phyloP scores from a whole-genome alignment of 2,888 invertebrate genomes.

The Agonopterix heracliana region DNA sequence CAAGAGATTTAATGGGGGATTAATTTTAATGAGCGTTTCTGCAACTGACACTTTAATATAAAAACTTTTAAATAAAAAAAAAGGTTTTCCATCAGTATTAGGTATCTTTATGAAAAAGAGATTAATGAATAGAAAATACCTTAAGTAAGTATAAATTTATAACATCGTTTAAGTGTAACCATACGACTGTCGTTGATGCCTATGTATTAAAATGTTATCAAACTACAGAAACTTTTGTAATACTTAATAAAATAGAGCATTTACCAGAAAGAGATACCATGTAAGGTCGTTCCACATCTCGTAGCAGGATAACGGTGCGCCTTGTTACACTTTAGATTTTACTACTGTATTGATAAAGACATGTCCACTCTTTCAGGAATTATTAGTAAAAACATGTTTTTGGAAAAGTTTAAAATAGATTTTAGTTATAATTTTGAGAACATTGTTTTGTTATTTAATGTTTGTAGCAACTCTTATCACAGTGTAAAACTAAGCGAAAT shows the following conservation, averaged over 20 bases:
- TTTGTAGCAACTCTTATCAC: constrained; percentile 32
- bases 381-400: constrained; percentile 51
- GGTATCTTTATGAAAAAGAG: too few relatives aligned
- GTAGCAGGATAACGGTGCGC: constrained; percentile 42
- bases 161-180: too few relatives aligned
- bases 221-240: background rate
- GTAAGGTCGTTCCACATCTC: constrained; percentile 60
- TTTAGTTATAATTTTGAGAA: constrained; percentile 4
- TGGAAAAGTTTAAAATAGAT: constrained; percentile 6
- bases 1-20: too few relatives aligned
- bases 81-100: too few relatives aligned
- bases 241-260: constrained; percentile 13
- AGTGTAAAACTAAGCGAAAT: constrained; percentile 65
- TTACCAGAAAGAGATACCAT: constrained; percentile 66
- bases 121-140: too few relatives aligned
- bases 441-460: constrained; percentile 10
- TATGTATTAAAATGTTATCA: too few relatives aligned
- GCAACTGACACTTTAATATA: too few relatives aligned
- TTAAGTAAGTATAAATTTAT: too few relatives aligned
- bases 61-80: too few relatives aligned
- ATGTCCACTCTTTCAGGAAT: constrained; percentile 62
- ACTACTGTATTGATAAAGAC: constrained; percentile 70
- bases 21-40: too few relatives aligned
- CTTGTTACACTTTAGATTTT: constrained; percentile 36
- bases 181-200: too few relatives aligned